phyloP scores from a whole-genome alignment of 2,113 vertebrate genomes.

The Pitta sordida region DNA sequence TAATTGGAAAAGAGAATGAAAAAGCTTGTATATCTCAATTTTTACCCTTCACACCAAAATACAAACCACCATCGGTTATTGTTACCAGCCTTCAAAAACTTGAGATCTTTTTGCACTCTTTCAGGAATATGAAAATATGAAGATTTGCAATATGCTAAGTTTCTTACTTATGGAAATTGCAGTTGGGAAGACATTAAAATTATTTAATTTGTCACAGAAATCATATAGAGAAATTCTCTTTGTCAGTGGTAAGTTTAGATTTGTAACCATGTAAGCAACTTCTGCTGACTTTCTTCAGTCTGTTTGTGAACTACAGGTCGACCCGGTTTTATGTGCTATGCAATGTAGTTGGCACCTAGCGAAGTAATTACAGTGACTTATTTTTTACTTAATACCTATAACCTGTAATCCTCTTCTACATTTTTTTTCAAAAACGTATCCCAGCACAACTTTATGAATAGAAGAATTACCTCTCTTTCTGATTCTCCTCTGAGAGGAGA shows the following conservation, averaged over 20 bases:
- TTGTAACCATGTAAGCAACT: neutral
- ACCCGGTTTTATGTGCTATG: neutral
- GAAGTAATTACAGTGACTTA: neutral
- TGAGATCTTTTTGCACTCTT: neutral
- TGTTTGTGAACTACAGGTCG: neutral
- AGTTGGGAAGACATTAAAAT: neutral
- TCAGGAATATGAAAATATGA: neutral
- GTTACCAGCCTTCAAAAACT: neutral
- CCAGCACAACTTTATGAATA: neutral
- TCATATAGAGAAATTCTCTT: neutral
- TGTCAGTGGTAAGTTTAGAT: neutral
- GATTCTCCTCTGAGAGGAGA: neutral
- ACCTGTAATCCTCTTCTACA: neutral
- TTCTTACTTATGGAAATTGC: neutral
- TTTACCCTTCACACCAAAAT: neutral
- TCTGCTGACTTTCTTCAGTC: neutral
- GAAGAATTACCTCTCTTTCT: neutral
- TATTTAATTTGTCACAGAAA: slow-evolving; percentile 11
- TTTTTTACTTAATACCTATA: neutral
- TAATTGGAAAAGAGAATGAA: neutral
- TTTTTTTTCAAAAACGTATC: neutral
- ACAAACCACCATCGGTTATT: neutral
- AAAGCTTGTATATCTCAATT: neutral
- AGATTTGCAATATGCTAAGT: neutral
- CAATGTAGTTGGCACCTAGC: neutral